Conservation (phyloP, 1,140 invertebrate genomes). For the Oreohelix idahoensis region DNA sequence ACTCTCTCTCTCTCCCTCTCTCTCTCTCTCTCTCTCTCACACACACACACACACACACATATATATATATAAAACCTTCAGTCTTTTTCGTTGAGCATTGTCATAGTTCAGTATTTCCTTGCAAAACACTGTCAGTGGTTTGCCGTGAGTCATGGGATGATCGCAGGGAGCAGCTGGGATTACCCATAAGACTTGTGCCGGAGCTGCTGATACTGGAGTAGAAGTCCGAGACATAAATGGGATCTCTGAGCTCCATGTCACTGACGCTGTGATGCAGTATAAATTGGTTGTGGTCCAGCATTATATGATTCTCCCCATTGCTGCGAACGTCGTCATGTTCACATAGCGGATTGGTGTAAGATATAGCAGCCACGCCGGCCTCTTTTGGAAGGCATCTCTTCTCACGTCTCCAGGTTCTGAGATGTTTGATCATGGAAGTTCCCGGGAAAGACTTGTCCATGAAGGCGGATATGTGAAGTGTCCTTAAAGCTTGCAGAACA, state of each 20-base stretch:
- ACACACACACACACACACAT: too few relatives aligned
- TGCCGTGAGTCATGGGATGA: slow-evolving; percentile 2
- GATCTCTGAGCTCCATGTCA: background rate
- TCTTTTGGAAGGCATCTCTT: background rate
- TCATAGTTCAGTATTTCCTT: slow-evolving; percentile 34
- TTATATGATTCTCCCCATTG: background rate
- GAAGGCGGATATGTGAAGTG: slow-evolving; percentile 46
- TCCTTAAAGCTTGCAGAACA: slow-evolving; percentile 52
- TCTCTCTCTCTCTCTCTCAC: too few relatives aligned
- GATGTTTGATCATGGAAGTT: background rate
- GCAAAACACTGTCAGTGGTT: background rate
- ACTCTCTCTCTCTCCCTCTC: too few relatives aligned
- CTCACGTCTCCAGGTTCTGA: background rate
- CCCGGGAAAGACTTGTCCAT: slow-evolving; percentile 18
- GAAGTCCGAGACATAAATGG: background rate
- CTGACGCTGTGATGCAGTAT: background rate
- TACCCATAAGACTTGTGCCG: background rate
- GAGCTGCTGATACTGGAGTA: background rate
- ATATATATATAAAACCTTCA: too few relatives aligned
- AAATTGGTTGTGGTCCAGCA: background rate
- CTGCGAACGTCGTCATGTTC: background rate
- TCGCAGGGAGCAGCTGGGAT: slow-evolving; percentile 15
- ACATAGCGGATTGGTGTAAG: slow-evolving; percentile 39
- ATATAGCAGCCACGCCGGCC: slow-evolving; percentile 20
- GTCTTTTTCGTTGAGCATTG: background rate